phyloP scores from a whole-genome alignment of 2,888 invertebrate species.

The Elmis aenea region DNA sequence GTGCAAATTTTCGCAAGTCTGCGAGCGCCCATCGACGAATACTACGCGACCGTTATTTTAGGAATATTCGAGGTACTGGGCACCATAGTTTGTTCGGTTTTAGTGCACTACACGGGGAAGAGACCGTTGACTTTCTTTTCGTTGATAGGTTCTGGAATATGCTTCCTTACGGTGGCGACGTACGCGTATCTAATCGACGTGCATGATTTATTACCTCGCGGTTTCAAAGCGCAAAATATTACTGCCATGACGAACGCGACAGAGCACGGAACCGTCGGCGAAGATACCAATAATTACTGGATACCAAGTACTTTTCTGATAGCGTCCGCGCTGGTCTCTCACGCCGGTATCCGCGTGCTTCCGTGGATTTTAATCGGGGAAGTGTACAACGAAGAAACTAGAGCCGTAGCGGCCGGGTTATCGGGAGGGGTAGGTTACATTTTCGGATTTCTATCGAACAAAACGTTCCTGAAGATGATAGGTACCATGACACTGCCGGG shows the following conservation, averaged over 20 bases:
- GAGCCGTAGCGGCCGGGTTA: slow-evolving; percentile 68
- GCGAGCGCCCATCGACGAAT: slow-evolving; percentile 69
- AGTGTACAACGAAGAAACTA: slow-evolving; percentile 63
- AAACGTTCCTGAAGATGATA: slow-evolving; percentile 65
- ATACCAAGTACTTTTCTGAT: slow-evolving; percentile 63
- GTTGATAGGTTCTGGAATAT: slow-evolving; percentile 59
- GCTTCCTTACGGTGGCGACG: slow-evolving; percentile 57
- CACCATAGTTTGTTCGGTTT: slow-evolving; percentile 58
- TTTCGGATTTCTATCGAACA: slow-evolving; percentile 70
- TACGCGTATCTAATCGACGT: slow-evolving; percentile 48
- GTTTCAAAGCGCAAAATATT: slow-evolving; percentile 5
- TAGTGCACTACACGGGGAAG: slow-evolving; percentile 71
- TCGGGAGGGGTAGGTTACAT: slow-evolving; percentile 71
- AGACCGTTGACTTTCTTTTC: slow-evolving; percentile 64
- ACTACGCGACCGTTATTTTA: slow-evolving; percentile 67
- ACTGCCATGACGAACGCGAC: slow-evolving; percentile 1
- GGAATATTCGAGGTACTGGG: slow-evolving; percentile 68
- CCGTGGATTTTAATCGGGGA: slow-evolving; percentile 81
- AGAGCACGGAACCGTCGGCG: background rate
- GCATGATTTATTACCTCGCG: slow-evolving; percentile 19
- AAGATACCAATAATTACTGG: slow-evolving; percentile 48
- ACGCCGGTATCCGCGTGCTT: slow-evolving; percentile 63
- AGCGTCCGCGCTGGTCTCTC: slow-evolving; percentile 62
- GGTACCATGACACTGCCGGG: slow-evolving; percentile 61
- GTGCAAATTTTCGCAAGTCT: slow-evolving; percentile 68